A percentile compares a stretch with the other conserved stretches of the same genome.
These are phyloP conservation scores for Acleris laterana DNA, from an alignment of 2,888 invertebrate species.

Conservation along the genomic window DNA sequence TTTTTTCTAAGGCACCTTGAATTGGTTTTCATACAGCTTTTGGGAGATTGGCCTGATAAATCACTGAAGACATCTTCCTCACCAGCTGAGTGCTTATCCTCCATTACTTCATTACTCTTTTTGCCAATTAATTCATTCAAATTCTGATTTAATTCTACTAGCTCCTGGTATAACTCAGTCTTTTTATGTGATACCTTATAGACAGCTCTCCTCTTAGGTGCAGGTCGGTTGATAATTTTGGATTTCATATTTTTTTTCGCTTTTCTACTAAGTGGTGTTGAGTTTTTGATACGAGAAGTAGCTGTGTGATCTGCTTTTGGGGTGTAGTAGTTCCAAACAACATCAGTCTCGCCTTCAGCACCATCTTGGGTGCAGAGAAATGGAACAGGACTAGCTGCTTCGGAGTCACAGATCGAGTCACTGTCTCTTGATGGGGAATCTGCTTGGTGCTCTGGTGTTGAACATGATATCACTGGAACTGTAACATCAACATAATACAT, in stretches of 20 bases:
- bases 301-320: slow-evolving; percentile 67
- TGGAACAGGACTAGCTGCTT: slow-evolving; percentile 75
- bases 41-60: slow-evolving; percentile 67
- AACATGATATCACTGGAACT: slow-evolving; percentile 70
- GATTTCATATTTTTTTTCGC: slow-evolving; percentile 58
- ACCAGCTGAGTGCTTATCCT: slow-evolving; percentile 60
- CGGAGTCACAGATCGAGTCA: slow-evolving; percentile 73
- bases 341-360: slow-evolving; percentile 76
- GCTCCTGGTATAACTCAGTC: slow-evolving; percentile 70
- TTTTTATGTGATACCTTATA: slow-evolving; percentile 61
- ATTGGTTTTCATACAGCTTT: slow-evolving; percentile 59
- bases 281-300: slow-evolving; percentile 59
- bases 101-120: slow-evolving; percentile 46
- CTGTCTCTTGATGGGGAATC: slow-evolving; percentile 76
- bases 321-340: slow-evolving; percentile 80
- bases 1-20: slow-evolving; percentile 70
- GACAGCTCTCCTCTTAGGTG: slow-evolving; percentile 62
- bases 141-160: slow-evolving; percentile 75
- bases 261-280: slow-evolving; percentile 71
- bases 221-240: slow-evolving; percentile 61
- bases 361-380: slow-evolving; percentile 81
- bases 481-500: not conserved
- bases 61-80: slow-evolving; percentile 75
- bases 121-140: slow-evolving; percentile 66
- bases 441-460: slow-evolving; percentile 69